Percentiles rank a stretch among this genome's conserved stretches.
Conservation (phyloP, 2,113 vertebrate genomes). For the Mus spicilegus region DNA sequence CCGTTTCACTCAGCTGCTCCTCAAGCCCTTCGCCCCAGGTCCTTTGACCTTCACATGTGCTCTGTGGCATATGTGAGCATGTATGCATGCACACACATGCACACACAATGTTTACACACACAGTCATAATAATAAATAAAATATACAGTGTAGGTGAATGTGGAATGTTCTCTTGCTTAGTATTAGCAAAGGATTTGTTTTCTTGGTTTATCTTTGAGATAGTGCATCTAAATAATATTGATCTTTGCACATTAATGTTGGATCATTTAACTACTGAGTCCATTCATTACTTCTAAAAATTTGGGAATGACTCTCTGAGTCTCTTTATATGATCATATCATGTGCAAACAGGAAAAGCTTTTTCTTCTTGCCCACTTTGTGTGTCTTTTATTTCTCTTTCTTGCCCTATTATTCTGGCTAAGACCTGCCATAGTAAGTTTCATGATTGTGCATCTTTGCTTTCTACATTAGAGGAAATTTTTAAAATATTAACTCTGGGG, state of each 20-base stretch:
- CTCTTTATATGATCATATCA: not conserved
- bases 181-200: not conserved
- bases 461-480: not conserved
- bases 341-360: not conserved
- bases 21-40: not conserved
- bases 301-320: not conserved
- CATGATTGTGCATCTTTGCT: not conserved
- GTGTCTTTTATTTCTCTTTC: not conserved
- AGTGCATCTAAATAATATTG: not conserved
- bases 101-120: not conserved
- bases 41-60: not conserved
- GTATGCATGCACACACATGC: not conserved
- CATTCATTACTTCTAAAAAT: not conserved
- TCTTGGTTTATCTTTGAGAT: not conserved
- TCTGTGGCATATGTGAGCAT: not conserved
- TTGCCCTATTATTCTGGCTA: not conserved
- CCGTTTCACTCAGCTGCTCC: not conserved
- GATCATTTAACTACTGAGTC: too few species aligned
- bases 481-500: not conserved
- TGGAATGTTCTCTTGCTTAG: not conserved
- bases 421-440: not conserved
- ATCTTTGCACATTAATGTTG: not conserved
- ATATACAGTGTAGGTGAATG: not conserved
- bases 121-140: not conserved
- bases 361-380: not conserved